These are phyloP conservation scores for Myotis yumanensis DNA, from an alignment of 2,113 vertebrate species.

Conservation along the genomic window DNA sequence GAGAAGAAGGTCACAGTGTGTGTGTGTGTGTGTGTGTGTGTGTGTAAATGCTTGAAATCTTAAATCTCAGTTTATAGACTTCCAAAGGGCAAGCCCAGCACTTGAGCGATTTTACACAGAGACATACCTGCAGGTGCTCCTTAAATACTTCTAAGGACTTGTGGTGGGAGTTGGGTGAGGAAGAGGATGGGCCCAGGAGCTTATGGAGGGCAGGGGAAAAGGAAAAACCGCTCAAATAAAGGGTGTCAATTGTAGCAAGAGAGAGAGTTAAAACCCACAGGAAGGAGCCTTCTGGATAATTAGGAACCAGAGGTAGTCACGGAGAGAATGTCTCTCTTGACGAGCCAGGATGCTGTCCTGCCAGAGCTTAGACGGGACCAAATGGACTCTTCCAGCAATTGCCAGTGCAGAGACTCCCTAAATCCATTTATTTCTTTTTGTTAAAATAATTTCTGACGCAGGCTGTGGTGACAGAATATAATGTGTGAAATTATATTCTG, in stretches of 20 bases:
- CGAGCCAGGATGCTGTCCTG: not conserved
- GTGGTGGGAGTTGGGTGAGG: no score
- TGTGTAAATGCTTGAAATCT: not conserved
- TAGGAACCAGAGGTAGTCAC: not conserved
- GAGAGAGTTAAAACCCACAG: not conserved
- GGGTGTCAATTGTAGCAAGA: not conserved
- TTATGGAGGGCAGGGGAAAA: not conserved
- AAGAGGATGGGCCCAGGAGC: not conserved
- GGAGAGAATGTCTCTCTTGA: not conserved
- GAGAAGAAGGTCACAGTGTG: not conserved
- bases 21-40: not conserved
- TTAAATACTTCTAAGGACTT: not conserved
- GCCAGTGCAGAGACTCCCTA: not conserved
- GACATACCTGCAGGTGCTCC: not conserved
- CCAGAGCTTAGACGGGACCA: not conserved
- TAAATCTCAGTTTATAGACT: not conserved
- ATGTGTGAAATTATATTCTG: not conserved
- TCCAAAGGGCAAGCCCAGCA: not conserved
- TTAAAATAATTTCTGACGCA: accelerated
- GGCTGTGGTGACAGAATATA: not conserved
- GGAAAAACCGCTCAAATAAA: not conserved
- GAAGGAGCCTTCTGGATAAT: not conserved
- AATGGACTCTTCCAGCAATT: not conserved
- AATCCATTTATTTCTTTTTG: not conserved
- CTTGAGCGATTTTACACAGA: not conserved